Evolutionary conservation across 1,140 invertebrate species (phyloP).

Genomic region (Coptotermes formosanus): DNA sequence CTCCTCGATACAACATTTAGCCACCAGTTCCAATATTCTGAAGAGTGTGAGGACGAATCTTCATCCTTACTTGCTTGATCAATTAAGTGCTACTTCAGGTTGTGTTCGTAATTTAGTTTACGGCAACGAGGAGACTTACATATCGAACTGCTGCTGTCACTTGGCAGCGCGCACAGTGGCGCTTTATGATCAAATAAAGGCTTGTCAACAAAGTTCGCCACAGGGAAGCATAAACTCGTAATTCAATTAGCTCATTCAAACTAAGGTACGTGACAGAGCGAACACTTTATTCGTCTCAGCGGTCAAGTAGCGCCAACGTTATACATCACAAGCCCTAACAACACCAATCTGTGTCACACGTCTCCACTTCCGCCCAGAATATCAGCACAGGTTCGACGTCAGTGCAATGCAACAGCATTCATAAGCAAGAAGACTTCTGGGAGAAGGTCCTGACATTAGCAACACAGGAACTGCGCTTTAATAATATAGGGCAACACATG

Average conservation of each 20-base stretch:
- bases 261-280: neutral
- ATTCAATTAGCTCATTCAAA: slow-evolving; percentile 17
- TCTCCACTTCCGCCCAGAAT: too few relatives aligned
- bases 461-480: too few relatives aligned
- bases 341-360: too few relatives aligned
- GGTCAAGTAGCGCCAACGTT: neutral
- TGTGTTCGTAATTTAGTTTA: neutral
- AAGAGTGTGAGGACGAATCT: neutral
- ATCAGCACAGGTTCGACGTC: too few relatives aligned
- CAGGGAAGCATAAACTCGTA: neutral
- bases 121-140: neutral
- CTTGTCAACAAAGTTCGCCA: slow-evolving; percentile 5
- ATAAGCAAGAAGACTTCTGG: too few relatives aligned
- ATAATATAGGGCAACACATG: too few relatives aligned
- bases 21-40: neutral
- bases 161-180: neutral
- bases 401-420: too few relatives aligned
- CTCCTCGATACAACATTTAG: neutral
- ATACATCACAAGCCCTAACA: too few relatives aligned
- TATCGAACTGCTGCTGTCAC: neutral
- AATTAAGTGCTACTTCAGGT: neutral
- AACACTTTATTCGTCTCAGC: neutral
- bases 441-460: too few relatives aligned
- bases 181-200: neutral
- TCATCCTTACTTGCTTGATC: neutral